Conservation (phyloP, 2,888 invertebrate species). For the Idaea dimidiata region DNA sequence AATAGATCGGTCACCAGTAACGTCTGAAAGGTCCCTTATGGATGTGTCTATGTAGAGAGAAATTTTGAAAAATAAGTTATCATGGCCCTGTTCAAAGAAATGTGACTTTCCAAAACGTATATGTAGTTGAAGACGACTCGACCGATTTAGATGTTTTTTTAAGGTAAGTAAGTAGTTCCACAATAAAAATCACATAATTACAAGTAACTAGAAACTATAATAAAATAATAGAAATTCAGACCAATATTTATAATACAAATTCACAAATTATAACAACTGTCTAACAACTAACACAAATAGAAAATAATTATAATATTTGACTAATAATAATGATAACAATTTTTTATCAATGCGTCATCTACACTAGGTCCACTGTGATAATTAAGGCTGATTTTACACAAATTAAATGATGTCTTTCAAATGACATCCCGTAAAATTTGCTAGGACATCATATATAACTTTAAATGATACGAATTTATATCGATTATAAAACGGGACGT, state of each 20-base stretch:
- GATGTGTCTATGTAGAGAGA: background rate
- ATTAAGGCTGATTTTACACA: background rate
- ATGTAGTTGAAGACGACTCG: too few relatives aligned
- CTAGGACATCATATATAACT: background rate
- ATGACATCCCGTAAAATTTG: background rate
- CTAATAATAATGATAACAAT: slow-evolving; percentile 4
- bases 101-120: background rate
- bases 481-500: too few relatives aligned
- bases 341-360: background rate
- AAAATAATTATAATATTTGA: slow-evolving; percentile 4
- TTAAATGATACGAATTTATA: too few relatives aligned
- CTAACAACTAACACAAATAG: slow-evolving; percentile 6
- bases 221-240: background rate
- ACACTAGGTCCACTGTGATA: background rate
- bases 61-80: background rate
- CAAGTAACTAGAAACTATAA: background rate
- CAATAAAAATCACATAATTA: background rate
- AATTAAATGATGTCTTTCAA: background rate
- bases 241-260: background rate
- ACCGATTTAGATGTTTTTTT: background rate
- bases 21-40: background rate
- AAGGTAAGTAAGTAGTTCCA: background rate
- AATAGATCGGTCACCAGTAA: too few relatives aligned
- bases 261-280: slow-evolving; percentile 6
- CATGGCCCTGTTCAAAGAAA: background rate